Evolutionary conservation across 2,113 vertebrate species (phyloP).

Genomic region (Hippolais icterina): DNA sequence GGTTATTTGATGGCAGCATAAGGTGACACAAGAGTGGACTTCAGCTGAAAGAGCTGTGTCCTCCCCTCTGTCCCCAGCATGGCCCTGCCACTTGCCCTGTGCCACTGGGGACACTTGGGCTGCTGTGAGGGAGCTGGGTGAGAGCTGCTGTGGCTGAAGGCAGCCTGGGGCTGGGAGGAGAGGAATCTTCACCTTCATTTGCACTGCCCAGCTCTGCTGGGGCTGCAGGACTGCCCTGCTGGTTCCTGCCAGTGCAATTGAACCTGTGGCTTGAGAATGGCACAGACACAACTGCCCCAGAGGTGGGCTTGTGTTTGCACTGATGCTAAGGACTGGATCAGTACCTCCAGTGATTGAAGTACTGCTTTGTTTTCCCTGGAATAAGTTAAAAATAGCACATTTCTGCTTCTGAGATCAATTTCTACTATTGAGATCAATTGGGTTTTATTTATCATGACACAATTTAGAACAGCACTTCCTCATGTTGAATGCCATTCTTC

Average conservation of each 20-base stretch:
- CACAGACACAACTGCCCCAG: neutral
- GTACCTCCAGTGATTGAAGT: neutral
- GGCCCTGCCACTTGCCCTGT: neutral
- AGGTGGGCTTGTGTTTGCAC: no score
- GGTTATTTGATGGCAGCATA: neutral
- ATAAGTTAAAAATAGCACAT: neutral
- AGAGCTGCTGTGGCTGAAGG: neutral
- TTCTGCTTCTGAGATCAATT: neutral
- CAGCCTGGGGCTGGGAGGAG: neutral
- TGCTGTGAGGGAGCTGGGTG: neutral
- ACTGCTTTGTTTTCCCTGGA: neutral
- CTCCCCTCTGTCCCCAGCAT: neutral
- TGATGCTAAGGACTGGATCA: neutral
- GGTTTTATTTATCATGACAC: neutral
- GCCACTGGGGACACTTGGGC: neutral
- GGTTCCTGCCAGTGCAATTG: neutral
- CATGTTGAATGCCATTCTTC: neutral
- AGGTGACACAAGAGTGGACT: neutral
- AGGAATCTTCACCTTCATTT: neutral
- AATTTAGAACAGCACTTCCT: neutral
- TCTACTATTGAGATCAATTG: neutral
- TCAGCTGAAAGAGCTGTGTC: neutral
- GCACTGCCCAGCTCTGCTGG: neutral
- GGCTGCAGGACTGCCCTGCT: neutral
- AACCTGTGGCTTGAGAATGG: neutral